Evolutionary conservation across 2,797 vertebrate genomes (phyloP), one percentile per base, ranked within the genome.

Genomic region (Melanitta fusca): DNA sequence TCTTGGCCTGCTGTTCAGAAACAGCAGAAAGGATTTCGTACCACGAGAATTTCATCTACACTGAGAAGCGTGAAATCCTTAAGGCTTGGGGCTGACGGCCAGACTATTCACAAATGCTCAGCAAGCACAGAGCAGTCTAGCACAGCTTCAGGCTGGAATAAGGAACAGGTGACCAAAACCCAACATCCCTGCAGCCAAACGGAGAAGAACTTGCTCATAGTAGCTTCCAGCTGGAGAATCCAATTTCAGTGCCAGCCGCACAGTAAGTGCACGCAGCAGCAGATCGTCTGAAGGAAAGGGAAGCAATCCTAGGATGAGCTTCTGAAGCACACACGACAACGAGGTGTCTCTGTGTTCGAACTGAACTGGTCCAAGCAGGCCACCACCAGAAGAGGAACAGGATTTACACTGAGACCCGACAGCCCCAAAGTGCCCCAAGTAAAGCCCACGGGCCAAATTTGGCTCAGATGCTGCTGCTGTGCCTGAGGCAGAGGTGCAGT

Each of bases 301-400:
- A 95, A 91, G 32, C 34, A 74, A 89, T 75, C 85, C 65, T 56
- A 88, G 36, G 41, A 78, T 41, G 74, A 91, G 62, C 47, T 86
- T 74, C 61, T 73, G 86, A 74, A 94, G 71, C 74, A 95, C 43
- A 56, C 5, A 4, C 1, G 61, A 22, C 45, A 58, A 85, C 0
- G 1, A 69, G 39, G 70, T 57, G 66, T 87, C 78, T 34, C 43
- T 62, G 45, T 61, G 39, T 47, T 93, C 85, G 81, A 65, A 85
- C 32, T 32, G 74, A 91, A 73, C 49, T 43, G 74, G 64, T 91
- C 74, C 77, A 79, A 91, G 79, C 49, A 92, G 89, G 61, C 72
- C 88, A 93, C 80, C 90, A 93, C 88, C 92, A 95, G 85, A 92
- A 72, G 68, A 89, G 41, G 74, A 94, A 75, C 6, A 62, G 41